Evolutionary conservation across 2,888 invertebrate genomes (phyloP), one percentile per base, ranked within the genome.

Genomic region (Drosophila gaucha): DNA sequence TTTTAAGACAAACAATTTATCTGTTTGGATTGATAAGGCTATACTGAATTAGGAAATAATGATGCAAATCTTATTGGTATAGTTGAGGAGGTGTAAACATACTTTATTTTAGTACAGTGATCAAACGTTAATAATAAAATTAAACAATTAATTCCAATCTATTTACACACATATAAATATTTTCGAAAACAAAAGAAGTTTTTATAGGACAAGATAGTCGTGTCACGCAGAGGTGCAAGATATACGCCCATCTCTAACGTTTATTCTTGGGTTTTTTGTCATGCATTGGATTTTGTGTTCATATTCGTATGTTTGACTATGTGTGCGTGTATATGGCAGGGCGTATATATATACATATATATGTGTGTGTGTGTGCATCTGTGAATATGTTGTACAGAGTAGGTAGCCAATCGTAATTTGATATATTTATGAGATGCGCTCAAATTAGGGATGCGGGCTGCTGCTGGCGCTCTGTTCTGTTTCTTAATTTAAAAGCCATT

Each of bases 371-470:
- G 49, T 50, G 26, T 52, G 54, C 38, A 14, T 56, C 16, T 41
- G 26, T 10, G 55, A 12, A 18, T 43, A 9, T 49, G 39, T 24
- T 38, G 41, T 54, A 22, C 24, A 55, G n/a, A n/a, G 80, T 84
- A 77, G 86, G 80, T 84, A 80, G 86, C 65, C 31, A 60, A 80
- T 65, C 44, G 80, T 75, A 82, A 82, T 75, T 52, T 82, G 80
- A 82, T 87, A 82, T 78, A 72, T 85, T 67, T 78, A 62, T n/a
- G 14, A 52, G 50, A 77, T 72, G 54, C 28, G 49, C 41, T 51
- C 24, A 12, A 59, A 52, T 38, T 57, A 36, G n/a, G 31, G 36
- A 74, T 67, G 68, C 57, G 68, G 74, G 68, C 20, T 43, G 24
- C 38, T 49, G 39, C 38, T 44, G 31, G 22, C 16, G 55, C 39